Conservation (phyloP, 2,113 vertebrate genomes). For the Epinephelus moara region DNA sequence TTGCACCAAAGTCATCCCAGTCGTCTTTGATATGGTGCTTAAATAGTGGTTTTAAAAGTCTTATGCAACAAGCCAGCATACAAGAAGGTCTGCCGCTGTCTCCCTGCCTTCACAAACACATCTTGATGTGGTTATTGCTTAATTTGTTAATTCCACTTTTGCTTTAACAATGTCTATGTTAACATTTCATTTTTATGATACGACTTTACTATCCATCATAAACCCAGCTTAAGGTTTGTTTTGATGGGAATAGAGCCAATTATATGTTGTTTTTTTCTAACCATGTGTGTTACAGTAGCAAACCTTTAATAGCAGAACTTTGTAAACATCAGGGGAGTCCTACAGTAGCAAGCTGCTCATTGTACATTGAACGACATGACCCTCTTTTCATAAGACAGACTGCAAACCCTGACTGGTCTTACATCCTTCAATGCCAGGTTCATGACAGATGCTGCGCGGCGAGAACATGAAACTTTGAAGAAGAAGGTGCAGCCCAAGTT, state of each 20-base stretch:
- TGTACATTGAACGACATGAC: neutral
- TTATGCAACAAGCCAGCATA: conserved; percentile 50
- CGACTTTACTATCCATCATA: conserved; percentile 73
- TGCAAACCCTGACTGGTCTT: conserved; percentile 3
- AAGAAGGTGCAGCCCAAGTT: conserved; percentile 97
- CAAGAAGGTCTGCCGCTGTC: conserved; percentile 69
- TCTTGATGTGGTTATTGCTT: conserved; percentile 82
- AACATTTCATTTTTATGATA: conserved; percentile 80
- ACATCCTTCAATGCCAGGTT: conserved; percentile 84
- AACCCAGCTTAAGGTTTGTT: conserved; percentile 42
- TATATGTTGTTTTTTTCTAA: conserved; percentile 20
- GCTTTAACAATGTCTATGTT: conserved; percentile 78
- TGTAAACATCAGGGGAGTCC: neutral
- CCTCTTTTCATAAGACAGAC: neutral
- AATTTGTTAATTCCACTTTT: conserved; percentile 84
- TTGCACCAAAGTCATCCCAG: conserved; percentile 60
- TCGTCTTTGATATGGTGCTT: conserved; percentile 72
- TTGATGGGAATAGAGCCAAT: conserved; percentile 46
- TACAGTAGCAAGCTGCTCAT: neutral
- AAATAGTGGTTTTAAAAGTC: conserved; percentile 57
- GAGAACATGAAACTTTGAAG: conserved; percentile 94
- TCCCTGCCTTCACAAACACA: conserved; percentile 65
- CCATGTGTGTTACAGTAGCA: conserved; percentile 39
- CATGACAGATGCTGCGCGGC: conserved; percentile 97
- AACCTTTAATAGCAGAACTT: conserved; percentile 13